Evolutionary conservation across 2,113 vertebrate species (phyloP), one percentile per base, ranked within the genome.

Genomic region (Fregetta grallaria): DNA sequence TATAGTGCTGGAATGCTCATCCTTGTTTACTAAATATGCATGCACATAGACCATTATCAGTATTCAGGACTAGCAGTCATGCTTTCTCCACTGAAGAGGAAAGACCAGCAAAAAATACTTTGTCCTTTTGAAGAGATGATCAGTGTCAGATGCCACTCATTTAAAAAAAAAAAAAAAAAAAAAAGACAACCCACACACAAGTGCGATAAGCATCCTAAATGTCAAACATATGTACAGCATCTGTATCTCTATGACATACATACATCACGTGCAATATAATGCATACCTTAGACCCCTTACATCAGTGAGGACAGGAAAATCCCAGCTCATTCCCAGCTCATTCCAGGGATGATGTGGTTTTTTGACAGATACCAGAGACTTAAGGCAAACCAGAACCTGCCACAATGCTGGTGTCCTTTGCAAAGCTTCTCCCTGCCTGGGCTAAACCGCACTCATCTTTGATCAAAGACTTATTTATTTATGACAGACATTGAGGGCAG

Each of bases 81-180:
- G 63, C 71, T 92, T 89, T 83, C 44, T 77, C 44, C 70, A 47
- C 71, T 34, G 40, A 59, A 81, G 47, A 70, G 4, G 32, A 88
- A 88, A 87, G 32, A 79, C 25, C 26, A 90, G 75, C n/a, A 88
- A 68, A 96, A 97, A 93, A 92, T 40, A 92, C 47, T 91, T 72
- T 52, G 49, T 70, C 72, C 58, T 81, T 91, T 49, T 56, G 77
- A 75, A 87, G 47, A 75, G 63, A 53, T 49, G 52, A 86, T 76
- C 78, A 13, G 26, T 40, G 59, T 56, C 59, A 80, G 79, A 22
- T 50, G 76, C 59, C 82, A 59, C 23, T 49, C 55, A 47, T 17
- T 2, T 13, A 40, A 63, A 45, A 47, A n/a, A 20, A 45, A 36
- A 29, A 22, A 10, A 11, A 26, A 34, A 38, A 36, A n/a, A 38